phyloP scores from a whole-genome alignment of 2,797 vertebrate genomes.

The Delichon dasypus region DNA sequence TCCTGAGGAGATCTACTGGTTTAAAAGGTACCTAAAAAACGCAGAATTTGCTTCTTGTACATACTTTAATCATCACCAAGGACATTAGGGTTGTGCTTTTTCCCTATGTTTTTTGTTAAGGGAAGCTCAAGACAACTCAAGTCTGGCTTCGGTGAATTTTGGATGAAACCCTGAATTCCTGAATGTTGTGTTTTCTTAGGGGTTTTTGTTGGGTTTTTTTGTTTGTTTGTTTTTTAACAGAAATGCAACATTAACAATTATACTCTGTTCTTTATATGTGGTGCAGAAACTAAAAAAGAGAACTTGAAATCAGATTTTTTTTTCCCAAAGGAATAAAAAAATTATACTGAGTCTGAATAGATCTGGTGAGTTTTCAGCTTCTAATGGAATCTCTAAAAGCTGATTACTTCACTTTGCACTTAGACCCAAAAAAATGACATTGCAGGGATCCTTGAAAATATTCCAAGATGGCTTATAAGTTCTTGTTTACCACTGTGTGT shows the following conservation, averaged over 20 bases:
- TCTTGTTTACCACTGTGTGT: background rate
- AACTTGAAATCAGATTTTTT: background rate
- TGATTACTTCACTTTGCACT: conserved; percentile 11
- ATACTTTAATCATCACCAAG: background rate
- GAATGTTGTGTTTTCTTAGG: background rate
- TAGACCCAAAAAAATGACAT: background rate
- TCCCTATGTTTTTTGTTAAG: background rate
- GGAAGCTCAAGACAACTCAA: background rate
- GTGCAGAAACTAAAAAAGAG: background rate
- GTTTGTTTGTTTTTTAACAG: background rate
- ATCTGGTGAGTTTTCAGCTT: background rate
- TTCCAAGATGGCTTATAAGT: background rate
- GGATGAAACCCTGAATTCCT: background rate
- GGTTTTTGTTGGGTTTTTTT: background rate
- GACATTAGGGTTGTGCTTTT: background rate
- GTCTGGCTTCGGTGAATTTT: background rate
- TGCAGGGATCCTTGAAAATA: background rate
- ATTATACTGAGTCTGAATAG: background rate
- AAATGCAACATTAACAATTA: background rate
- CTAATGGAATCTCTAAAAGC: background rate
- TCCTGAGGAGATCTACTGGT: conserved; percentile 90
- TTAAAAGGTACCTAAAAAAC: conserved; percentile 85
- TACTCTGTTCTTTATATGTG: background rate
- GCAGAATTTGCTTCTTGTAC: background rate
- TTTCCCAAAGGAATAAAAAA: background rate